Evolutionary conservation across 2,113 vertebrate species (phyloP).

Genomic region (Albula goreensis): DNA sequence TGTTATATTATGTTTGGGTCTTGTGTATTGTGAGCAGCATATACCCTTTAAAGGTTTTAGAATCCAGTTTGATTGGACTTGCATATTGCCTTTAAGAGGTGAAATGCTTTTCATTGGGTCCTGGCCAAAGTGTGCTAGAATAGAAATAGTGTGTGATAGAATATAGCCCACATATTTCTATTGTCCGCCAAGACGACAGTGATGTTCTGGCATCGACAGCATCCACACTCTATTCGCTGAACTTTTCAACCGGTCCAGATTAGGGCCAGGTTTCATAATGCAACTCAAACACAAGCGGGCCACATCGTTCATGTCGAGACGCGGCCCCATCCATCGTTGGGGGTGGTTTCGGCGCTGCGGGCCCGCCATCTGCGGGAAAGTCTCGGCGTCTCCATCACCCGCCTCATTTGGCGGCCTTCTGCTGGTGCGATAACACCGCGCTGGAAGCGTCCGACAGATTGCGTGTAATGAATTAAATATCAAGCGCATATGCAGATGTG

Average conservation of each 20-base stretch:
- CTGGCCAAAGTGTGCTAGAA: no score
- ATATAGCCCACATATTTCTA: no score
- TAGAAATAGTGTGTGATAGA: no score
- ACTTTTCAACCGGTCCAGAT: background rate
- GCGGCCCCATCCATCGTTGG: background rate
- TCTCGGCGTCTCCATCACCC: background rate
- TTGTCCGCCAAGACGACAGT: no score
- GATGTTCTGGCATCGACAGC: no score
- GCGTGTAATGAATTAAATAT: conserved; percentile 38
- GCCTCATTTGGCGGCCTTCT: background rate
- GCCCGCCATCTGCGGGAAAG: background rate
- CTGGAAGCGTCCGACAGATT: conserved; percentile 27
- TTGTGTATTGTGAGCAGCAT: no score
- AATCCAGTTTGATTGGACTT: no score
- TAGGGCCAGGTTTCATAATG: background rate
- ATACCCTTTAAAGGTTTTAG: no score
- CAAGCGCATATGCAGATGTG: conserved; percentile 23
- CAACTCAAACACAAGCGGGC: background rate
- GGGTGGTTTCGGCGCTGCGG: no score
- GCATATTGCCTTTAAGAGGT: no score
- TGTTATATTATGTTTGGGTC: no score
- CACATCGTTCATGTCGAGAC: background rate
- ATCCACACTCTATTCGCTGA: background rate
- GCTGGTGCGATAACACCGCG: background rate
- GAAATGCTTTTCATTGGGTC: no score